A percentile compares a stretch with the other conserved stretches of the same genome.
Evolutionary conservation across 2,797 vertebrate genomes (phyloP).

Genomic region (Pseudocheirus occidentalis): DNA sequence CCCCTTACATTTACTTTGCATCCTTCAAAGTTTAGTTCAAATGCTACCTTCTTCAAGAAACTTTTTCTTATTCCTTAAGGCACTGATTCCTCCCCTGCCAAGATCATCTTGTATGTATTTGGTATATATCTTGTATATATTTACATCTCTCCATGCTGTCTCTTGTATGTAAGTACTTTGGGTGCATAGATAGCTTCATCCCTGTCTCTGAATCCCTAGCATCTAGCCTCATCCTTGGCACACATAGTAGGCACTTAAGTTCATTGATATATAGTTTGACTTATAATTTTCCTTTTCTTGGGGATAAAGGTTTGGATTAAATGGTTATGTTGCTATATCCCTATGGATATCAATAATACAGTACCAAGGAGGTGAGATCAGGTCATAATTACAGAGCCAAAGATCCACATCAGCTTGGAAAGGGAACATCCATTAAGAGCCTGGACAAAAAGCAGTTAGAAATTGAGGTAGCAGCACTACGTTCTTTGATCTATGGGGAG

Average conservation of each 20-base stretch:
- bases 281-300: background rate
- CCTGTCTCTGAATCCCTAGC: background rate
- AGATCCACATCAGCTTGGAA: background rate
- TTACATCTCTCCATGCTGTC: background rate
- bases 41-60: background rate
- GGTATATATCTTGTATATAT: background rate
- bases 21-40: background rate
- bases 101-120: background rate
- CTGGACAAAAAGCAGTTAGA: background rate
- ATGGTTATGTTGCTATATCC: background rate
- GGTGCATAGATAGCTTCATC: background rate
- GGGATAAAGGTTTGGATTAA: background rate
- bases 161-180: background rate
- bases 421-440: background rate
- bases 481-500: background rate
- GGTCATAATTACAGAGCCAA: background rate
- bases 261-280: background rate
- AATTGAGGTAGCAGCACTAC: background rate
- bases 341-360: background rate
- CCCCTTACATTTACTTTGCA: background rate
- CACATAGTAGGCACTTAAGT: background rate
- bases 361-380: background rate
- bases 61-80: background rate
- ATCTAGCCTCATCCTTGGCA: background rate
- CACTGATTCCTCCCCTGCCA: background rate